A percentile compares a stretch with the other conserved stretches of the same genome.
Evolutionary conservation across 2,888 invertebrate species (phyloP).

Genomic region (Ecdyonurus torrentis): DNA sequence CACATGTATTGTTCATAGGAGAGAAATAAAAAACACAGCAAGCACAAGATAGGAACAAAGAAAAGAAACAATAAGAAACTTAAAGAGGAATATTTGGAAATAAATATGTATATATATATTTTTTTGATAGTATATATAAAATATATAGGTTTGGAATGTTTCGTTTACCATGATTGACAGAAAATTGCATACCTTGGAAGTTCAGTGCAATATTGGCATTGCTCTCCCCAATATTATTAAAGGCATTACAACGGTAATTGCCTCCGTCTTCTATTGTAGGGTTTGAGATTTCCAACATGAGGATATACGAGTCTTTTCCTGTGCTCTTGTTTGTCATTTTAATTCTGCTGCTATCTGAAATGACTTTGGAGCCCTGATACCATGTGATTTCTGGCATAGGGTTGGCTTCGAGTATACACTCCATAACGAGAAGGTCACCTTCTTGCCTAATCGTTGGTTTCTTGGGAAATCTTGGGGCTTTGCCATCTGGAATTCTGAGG

Average conservation of each 20-base stretch:
- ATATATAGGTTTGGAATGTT: neutral
- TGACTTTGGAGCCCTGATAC: conserved; percentile 79
- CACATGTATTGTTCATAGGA: neutral
- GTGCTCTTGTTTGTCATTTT: conserved; percentile 81
- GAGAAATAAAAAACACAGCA: neutral
- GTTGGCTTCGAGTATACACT: conserved; percentile 88
- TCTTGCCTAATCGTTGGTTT: conserved; percentile 92
- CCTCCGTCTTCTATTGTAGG: conserved; percentile 95
- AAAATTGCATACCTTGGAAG: conserved; percentile 82
- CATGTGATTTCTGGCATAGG: conserved; percentile 90
- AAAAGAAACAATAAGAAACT: no score
- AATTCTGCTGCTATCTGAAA: conserved; percentile 68
- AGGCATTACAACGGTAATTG: conserved; percentile 97
- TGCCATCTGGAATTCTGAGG: conserved; percentile 86
- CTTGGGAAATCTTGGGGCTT: conserved; percentile 90
- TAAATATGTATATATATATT: no score
- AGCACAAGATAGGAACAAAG: neutral
- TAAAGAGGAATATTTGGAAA: no score
- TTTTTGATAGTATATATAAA: no score
- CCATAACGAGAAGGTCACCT: conserved; percentile 85
- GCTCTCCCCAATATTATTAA: conserved; percentile 97
- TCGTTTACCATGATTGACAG: no score
- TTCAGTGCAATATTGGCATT: conserved; percentile 99
- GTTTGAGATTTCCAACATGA: conserved; percentile 85
- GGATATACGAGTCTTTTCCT: conserved; percentile 77